Evolutionary conservation across 2,113 vertebrate species (phyloP), one percentile per base, ranked within the genome.

Genomic region (Climacteris rufus): DNA sequence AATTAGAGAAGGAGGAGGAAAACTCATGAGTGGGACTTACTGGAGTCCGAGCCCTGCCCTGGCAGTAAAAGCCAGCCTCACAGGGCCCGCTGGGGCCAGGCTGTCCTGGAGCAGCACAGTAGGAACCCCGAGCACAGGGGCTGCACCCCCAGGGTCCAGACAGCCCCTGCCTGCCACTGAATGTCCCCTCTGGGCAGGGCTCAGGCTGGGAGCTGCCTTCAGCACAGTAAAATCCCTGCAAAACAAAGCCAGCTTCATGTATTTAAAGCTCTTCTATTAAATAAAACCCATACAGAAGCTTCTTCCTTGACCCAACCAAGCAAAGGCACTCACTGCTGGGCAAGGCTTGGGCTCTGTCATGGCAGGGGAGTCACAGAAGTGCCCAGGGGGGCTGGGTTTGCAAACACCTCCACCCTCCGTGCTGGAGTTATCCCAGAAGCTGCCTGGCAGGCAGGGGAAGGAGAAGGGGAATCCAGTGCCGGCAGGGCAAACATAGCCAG

Each of bases 151-250:
- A 97, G 30, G 31, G 91, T 44, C 91, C 83, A 1, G 95, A 92
- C 76, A 99, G 97, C 42, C 96, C 97, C 53, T 94, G 94, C n/a
- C 77, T 97, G 33, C 91, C 96, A 45, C 98, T 93, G 69, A 97
- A 99, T 4, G 98, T 99, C 54, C 99, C 99, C 59, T 98, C 98
- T 3, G 98, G 98, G 94, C 99, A 99, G 13, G 98, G 98, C 27
- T 98, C 81, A 2, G 98, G 98, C 87, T 90, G 20, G 71, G 98
- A 97, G 54, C 98, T 98, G n/a, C 98, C 98, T 40, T 97, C 65
- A 3, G 80, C 39, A 80, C 99, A 99, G 91, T 98, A 98, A 96
- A 98, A 99, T 2, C 99, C 99, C 99, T 99, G 66, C 37, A 72
- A 74, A 89, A 63, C 56, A 89, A 79, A 77, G 5, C 6, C 85